These are phyloP conservation scores for Notothenia rossii DNA, from an alignment of 2,113 vertebrate genomes.

Conservation along the genomic window DNA sequence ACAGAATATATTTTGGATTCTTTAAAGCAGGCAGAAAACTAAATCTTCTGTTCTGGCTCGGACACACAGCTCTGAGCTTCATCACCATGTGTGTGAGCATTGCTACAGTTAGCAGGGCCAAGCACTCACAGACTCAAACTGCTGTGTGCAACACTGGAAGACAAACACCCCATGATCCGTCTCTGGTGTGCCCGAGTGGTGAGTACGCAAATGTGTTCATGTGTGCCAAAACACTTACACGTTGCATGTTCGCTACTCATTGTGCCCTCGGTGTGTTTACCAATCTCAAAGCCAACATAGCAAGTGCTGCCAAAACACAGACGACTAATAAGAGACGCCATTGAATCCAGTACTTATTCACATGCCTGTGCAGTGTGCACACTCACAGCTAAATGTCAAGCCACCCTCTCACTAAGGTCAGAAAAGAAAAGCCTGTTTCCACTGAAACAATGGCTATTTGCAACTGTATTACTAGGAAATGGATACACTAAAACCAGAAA, in stretches of 20 bases:
- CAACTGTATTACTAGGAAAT: conserved; percentile 33
- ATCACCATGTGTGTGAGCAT: conserved; percentile 38
- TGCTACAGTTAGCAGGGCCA: conserved; percentile 40
- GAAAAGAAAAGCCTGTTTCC: conserved; percentile 18
- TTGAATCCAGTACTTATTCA: conserved; percentile 54
- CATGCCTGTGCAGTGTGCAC: conserved; percentile 40
- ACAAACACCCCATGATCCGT: conserved; percentile 49
- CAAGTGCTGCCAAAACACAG: conserved; percentile 53
- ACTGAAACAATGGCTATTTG: conserved; percentile 26
- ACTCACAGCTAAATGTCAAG: conserved; percentile 53
- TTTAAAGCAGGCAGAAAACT: conserved; percentile 36
- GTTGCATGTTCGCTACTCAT: conserved; percentile 24
- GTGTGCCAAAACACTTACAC: conserved; percentile 12
- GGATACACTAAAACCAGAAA: conserved; percentile 28
- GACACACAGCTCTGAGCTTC: conserved; percentile 22
- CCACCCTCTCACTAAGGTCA: conserved; percentile 39
- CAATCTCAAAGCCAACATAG: conserved; percentile 49
- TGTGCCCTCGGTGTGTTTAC: conserved; percentile 48
- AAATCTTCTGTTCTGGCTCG: conserved; percentile 42
- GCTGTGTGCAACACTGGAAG: conserved; percentile 47
- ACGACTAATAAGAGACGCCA: conserved; percentile 62
- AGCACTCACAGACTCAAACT: conserved; percentile 41
- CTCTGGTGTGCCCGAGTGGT: conserved; percentile 5
- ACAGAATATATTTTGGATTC: conserved; percentile 40
- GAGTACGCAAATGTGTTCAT: not conserved